Percentiles rank a stretch among this genome's conserved stretches.
Conservation (phyloP, 35 echinoderm and acorn worm species). For the Apostichopus californicus region DNA sequence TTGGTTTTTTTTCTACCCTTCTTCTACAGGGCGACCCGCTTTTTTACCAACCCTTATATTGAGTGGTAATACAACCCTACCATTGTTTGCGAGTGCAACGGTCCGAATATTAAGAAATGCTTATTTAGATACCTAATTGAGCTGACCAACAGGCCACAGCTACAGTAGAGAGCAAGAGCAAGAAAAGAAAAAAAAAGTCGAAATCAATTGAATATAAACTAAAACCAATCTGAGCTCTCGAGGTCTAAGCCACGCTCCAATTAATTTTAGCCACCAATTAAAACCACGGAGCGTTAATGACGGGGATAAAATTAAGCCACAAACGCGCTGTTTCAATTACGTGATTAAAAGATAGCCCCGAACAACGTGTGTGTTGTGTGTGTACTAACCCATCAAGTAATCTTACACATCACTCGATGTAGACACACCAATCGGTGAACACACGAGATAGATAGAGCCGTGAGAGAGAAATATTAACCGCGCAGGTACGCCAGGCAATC, state of each 20-base stretch:
- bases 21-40: not conserved
- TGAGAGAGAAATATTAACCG: not conserved
- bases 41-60: not conserved
- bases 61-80: constrained; percentile 7
- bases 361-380: not conserved
- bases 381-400: not conserved
- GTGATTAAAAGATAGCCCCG: constrained; percentile 24
- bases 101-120: constrained; percentile 13
- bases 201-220: constrained; percentile 25
- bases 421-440: not conserved
- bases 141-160: not conserved
- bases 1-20: not conserved
- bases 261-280: constrained; percentile 53
- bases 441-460: not conserved
- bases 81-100: constrained; percentile 39
- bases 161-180: not conserved
- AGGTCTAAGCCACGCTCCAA: constrained; percentile 52
- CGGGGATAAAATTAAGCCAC: constrained; percentile 38
- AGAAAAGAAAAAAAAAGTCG: not conserved
- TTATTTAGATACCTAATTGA: constrained; percentile 48
- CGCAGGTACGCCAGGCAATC: not conserved
- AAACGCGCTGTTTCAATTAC: constrained; percentile 42
- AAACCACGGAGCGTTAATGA: constrained; percentile 54
- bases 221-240: constrained; percentile 1
- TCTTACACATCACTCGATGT: not conserved